Conservation (phyloP, 2,888 invertebrate species). For the Crocallis elinguaria region DNA sequence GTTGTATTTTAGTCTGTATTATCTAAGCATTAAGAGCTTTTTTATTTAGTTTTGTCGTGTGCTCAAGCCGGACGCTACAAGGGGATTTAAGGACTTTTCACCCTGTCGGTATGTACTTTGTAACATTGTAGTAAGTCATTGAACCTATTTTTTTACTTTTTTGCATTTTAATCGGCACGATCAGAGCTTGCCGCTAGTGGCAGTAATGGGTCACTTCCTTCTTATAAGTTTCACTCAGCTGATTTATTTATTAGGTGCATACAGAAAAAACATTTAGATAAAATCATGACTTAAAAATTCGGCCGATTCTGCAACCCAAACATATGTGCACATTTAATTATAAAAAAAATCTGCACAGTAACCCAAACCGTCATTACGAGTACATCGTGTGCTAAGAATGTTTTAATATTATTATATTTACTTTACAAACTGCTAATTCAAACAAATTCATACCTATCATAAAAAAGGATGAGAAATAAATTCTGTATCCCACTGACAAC, state of each 20-base stretch:
- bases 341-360: too few species aligned
- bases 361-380: too few species aligned
- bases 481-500: not conserved
- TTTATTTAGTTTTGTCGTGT: not conserved
- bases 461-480: not conserved
- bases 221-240: conserved; percentile 1
- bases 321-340: too few species aligned
- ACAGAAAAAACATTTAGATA: too few species aligned
- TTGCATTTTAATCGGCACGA: conserved; percentile 24
- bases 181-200: conserved; percentile 7
- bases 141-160: conserved; percentile 25
- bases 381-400: too few species aligned
- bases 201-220: conserved; percentile 19
- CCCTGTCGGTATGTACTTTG: conserved; percentile 32
- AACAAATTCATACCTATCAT: too few species aligned
- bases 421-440: too few species aligned
- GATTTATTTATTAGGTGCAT: too few species aligned
- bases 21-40: not conserved
- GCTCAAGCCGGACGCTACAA: conserved; percentile 52
- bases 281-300: too few species aligned
- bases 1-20: conserved; percentile 5
- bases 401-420: too few species aligned
- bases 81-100: conserved; percentile 45
- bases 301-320: too few species aligned
- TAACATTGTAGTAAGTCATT: conserved; percentile 23